Evolutionary conservation across 2,888 invertebrate species (phyloP).

Genomic region (Globia sparganii): DNA sequence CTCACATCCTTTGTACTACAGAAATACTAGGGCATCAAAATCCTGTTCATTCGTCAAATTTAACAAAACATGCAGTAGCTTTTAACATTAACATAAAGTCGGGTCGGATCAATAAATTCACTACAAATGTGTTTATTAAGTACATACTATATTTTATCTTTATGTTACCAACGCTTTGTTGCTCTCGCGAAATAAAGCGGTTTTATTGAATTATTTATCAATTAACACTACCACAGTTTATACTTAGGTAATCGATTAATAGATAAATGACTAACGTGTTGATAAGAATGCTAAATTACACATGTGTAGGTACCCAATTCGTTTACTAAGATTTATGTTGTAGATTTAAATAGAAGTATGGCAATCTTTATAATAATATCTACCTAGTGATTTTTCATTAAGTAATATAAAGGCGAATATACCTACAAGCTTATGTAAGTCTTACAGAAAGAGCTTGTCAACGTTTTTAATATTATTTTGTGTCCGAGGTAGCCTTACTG

Average conservation of each 20-base stretch:
- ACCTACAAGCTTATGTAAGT: constrained; percentile 3
- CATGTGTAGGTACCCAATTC: constrained; percentile 30
- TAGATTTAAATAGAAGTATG: constrained; percentile 41
- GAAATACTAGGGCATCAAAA: constrained; percentile 51
- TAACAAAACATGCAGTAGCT: constrained; percentile 54
- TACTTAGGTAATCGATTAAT: constrained; percentile 18
- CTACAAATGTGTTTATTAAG: constrained; percentile 61
- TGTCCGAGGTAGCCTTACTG: background rate
- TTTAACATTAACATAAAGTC: constrained; percentile 61
- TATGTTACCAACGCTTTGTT: constrained; percentile 41
- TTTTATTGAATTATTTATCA: constrained; percentile 56
- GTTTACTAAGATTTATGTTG: constrained; percentile 44
- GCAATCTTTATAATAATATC: constrained; percentile 21
- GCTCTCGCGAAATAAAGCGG: constrained; percentile 43
- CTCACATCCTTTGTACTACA: constrained; percentile 2
- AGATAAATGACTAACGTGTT: constrained; percentile 23
- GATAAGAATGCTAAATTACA: constrained; percentile 39
- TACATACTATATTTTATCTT: constrained; percentile 54
- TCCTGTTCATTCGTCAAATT: constrained; percentile 64
- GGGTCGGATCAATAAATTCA: constrained; percentile 61
- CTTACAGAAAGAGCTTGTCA: background rate
- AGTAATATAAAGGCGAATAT: background rate
- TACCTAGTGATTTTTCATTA: constrained; percentile 26
- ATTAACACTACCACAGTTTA: constrained; percentile 48
- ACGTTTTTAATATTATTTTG: background rate